Conservation (phyloP, 2,113 vertebrate genomes). For the Cottus gobio region DNA sequence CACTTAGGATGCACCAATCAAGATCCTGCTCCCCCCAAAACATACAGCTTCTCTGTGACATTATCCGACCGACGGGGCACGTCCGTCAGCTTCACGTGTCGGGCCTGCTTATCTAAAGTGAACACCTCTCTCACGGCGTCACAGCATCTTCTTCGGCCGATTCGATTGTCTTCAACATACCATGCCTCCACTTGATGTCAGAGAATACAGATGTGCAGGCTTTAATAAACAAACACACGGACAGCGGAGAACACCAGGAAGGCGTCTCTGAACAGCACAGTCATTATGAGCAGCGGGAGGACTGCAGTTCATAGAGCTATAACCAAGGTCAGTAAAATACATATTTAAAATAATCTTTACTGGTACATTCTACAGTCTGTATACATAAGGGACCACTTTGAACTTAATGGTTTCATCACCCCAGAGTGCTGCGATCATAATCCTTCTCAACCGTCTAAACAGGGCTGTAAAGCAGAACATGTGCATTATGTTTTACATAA, state of each 20-base stretch:
- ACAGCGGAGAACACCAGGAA: neutral
- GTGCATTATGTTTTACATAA: neutral
- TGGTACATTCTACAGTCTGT: neutral
- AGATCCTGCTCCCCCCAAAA: neutral
- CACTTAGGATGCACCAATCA: constrained; percentile 29
- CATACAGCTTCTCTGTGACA: too few species aligned
- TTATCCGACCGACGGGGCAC: neutral
- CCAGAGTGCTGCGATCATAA: neutral
- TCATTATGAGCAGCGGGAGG: neutral
- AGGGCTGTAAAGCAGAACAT: neutral
- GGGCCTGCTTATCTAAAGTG: neutral
- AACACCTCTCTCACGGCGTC: neutral
- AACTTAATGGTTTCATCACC: neutral
- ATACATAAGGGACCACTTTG: neutral
- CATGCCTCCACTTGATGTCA: neutral
- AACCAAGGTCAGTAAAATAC: neutral
- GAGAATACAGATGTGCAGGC: constrained; percentile 1
- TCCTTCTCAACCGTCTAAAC: neutral
- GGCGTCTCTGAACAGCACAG: neutral
- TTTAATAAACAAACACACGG: neutral
- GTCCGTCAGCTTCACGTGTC: neutral
- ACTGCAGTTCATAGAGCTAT: neutral
- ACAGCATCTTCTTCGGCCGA: neutral
- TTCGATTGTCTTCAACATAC: neutral
- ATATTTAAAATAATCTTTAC: neutral